Evolutionary conservation across 2,888 invertebrate genomes (phyloP), one percentile per base, ranked within the genome.

Genomic region (Melolontha melolontha): DNA sequence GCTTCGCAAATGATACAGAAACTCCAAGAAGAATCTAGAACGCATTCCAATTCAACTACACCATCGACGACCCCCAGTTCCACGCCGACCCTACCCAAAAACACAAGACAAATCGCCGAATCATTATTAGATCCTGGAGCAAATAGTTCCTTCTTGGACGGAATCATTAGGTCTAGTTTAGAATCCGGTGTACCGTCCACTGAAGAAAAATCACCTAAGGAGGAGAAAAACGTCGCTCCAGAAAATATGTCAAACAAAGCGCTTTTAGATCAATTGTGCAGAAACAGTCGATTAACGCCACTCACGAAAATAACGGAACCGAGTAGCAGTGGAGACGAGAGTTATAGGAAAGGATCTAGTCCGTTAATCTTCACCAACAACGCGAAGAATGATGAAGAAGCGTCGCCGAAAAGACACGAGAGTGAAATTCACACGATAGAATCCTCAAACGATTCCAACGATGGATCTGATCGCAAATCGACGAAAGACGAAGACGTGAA

Each of bases 1-100:
- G 92, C 93, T 41, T 90, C 92, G 63, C 93, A 93, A 79, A 90
- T 92, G 88, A 91, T 93, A 87, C 91, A 92, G 75, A 87, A 92
- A 67, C 84, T 93, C 70, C 91, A 92, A 76, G 93, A 93, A 77
- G 92, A 92, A 71, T 87, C 87, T 66, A 72, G 40, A 70, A 71
- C 73, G 59, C 68, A 70, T 69, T 69, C 75, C 72, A 77, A 72
- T 73, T 74, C 70, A 70, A 77, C 66, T 49, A 47, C 72, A 14
- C 73, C 75, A 12, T 71, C 74, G 40, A 69, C 76, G 10, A 71
- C 73, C n/a, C 70, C 75, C 39, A 70, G 74, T 29, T 55, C 77
- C 40, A 68, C 74, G 16, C 82, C 74, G 75, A 81, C 74, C 76
- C 72, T 84, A 39, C 80, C 84, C 4, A 83, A 85, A 71, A 83